Percentiles rank a stretch among this genome's conserved stretches.
Conservation (phyloP, 1,140 invertebrate genomes). For the Caenorhabditis latens region DNA sequence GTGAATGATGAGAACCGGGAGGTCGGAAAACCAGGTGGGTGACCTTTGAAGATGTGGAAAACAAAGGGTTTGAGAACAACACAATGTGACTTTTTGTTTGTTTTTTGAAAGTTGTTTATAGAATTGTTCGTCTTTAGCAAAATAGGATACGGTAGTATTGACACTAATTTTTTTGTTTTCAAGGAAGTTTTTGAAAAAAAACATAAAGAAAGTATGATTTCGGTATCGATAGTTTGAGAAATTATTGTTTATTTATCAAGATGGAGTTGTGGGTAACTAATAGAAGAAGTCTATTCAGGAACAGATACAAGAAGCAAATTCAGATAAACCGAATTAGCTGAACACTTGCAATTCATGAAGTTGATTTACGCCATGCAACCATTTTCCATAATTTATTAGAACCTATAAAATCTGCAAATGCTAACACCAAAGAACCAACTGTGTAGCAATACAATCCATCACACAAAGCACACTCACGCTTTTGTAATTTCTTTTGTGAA, state of each 20-base stretch:
- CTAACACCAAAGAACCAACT: neutral
- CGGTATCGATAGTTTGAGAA: no score
- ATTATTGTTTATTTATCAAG: no score
- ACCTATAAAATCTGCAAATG: neutral
- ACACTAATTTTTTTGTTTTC: no score
- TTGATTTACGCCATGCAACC: no score
- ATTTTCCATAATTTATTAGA: no score
- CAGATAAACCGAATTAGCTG: no score
- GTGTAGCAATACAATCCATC: neutral
- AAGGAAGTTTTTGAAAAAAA: neutral
- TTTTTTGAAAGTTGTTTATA: neutral
- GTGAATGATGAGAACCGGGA: neutral
- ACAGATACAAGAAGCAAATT: no score
- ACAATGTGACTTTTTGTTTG: neutral
- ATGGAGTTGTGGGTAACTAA: no score
- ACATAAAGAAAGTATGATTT: neutral
- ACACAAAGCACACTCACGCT: neutral
- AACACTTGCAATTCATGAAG: no score
- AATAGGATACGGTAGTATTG: no score
- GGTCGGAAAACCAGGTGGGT: slow-evolving; percentile 15
- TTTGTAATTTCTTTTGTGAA: neutral
- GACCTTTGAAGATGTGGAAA: slow-evolving; percentile 1
- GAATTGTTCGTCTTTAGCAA: no score
- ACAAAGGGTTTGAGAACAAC: neutral
- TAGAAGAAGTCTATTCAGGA: no score